Percentiles rank a stretch among this genome's conserved stretches.
Evolutionary conservation across 2,113 vertebrate genomes (phyloP).

Genomic region (Chaetops frenatus): DNA sequence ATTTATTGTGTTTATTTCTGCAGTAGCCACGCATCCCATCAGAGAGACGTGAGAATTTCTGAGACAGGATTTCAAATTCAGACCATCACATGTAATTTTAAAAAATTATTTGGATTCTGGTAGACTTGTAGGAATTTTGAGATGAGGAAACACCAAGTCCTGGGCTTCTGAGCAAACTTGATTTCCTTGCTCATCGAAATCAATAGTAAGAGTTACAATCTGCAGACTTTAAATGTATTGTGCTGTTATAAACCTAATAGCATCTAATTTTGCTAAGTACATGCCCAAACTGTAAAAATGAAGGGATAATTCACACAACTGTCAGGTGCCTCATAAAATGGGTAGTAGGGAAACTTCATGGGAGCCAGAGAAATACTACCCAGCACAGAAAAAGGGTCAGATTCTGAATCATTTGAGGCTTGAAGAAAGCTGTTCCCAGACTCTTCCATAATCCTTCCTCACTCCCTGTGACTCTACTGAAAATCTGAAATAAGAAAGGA

Average conservation of each 20-base stretch:
- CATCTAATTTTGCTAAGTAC: neutral
- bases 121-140: neutral
- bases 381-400: too few species aligned
- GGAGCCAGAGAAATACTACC: neutral
- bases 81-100: neutral
- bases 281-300: neutral
- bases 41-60: neutral
- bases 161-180: neutral
- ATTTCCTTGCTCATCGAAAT: neutral
- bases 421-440: neutral
- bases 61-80: neutral
- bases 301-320: neutral
- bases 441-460: neutral
- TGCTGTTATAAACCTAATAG: neutral
- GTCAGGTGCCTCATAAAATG: neutral
- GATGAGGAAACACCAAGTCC: neutral
- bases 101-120: fast-evolving
- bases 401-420: neutral
- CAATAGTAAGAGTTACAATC: neutral
- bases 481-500: neutral
- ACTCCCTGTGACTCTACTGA: neutral
- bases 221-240: neutral
- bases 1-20: neutral
- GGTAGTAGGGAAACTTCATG: neutral
- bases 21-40: neutral